Base-by-base conservation (phyloP, 2,113 vertebrate genomes). In the Cottus gobio region DNA sequence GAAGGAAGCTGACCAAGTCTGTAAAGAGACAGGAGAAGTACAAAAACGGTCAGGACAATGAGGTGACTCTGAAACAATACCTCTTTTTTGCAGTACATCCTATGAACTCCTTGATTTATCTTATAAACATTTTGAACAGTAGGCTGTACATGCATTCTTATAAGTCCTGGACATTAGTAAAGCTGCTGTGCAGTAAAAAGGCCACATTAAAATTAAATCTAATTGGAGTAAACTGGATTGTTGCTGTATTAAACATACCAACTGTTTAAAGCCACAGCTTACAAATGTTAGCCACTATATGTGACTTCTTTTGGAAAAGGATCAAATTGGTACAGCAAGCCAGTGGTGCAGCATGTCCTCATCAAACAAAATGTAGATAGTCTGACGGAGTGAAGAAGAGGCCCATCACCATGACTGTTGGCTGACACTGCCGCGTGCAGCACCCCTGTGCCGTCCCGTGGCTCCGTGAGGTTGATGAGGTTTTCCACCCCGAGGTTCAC, bases 381-480 rank as follows among this genome's bases (percentile, higher is more conserved):
- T 42, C 3, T 42, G 13, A 70, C 24, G 20, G 26, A 62, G 3
- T 5, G 31, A 76, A 16, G 11, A 62, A 54, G 10, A 46, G 13
- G 8, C 2, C n/a, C 15, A 18, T 86, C 63, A 94, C 93, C 93
- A 2, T 72, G 66, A 24, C 97, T 94, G 50, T 98, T 98, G 34
- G 93, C 94, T 10, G 93, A 80, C 0, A 94, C 94, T 0, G 97
- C 97, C 76, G 97, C 64, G 46, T 98, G 97, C n/a, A 98, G 93
- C 24, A 90, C 96, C 2, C 96, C 96, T 0, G 80, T 84, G 24
- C 97, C 97, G 15, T 96, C 84, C 4, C 75, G 0, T 0, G 98
- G 97, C 44, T 99, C 98, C 0, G 95, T 96, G 85, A 96, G 90
- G 71, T 97, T 97, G 75, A 99, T 95, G 66, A 99, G 95, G 72